A percentile compares a stretch with the other conserved stretches of the same genome.
These are phyloP conservation scores for Falco cherrug DNA, from an alignment of 2,797 vertebrate species.

Conservation along the genomic window DNA sequence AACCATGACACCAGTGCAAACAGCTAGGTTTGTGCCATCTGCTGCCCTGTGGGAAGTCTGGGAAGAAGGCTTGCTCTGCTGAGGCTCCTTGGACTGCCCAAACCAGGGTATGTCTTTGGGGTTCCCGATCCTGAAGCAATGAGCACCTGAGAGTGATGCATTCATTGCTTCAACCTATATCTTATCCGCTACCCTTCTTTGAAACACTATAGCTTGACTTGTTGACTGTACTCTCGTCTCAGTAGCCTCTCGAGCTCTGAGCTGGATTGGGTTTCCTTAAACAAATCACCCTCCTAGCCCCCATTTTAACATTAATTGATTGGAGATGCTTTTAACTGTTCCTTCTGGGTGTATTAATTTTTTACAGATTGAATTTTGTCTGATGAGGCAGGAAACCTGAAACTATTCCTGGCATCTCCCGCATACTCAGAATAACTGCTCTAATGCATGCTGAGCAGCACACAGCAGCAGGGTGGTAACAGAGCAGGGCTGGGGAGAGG, in stretches of 20 bases:
- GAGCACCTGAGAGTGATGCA: neutral
- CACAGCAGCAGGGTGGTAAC: slow-evolving; percentile 27
- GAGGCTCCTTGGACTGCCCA: neutral
- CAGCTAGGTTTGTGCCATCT: neutral
- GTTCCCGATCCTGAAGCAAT: neutral
- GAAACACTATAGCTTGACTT: neutral
- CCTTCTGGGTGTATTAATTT: slow-evolving; percentile 71
- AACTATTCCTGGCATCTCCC: slow-evolving; percentile 69
- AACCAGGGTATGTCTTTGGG: neutral
- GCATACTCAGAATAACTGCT: slow-evolving; percentile 59
- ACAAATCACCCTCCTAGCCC: slow-evolving; percentile 48
- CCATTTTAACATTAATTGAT: slow-evolving; percentile 72
- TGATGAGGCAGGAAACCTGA: slow-evolving; percentile 70
- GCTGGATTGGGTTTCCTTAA: slow-evolving; percentile 56
- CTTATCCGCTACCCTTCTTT: neutral
- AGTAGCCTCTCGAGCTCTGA: neutral
- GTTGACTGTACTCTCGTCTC: neutral
- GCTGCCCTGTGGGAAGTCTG: neutral
- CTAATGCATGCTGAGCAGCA: slow-evolving; percentile 54
- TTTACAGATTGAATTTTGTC: slow-evolving; percentile 69
- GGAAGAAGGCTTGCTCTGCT: neutral
- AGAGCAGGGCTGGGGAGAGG: neutral
- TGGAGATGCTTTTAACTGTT: slow-evolving; percentile 72
- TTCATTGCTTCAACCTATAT: neutral
- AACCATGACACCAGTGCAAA: neutral